Evolutionary conservation across 2,797 vertebrate species (phyloP), one percentile per base, ranked within the genome.

Genomic region (Onychomys arenicola): DNA sequence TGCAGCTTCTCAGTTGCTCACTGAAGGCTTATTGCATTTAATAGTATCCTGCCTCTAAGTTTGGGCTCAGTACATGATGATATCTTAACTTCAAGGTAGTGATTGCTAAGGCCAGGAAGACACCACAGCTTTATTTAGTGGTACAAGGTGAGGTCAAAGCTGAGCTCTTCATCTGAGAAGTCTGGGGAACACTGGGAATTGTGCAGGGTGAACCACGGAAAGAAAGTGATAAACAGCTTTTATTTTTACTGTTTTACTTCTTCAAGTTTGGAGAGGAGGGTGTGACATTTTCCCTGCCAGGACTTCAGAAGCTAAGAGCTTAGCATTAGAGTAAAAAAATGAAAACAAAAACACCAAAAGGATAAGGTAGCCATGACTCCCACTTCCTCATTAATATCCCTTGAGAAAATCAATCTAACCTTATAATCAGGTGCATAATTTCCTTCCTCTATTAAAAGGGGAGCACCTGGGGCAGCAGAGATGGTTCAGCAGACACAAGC

Each of bases 221-320:
- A 34, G 6, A 76, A 65, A 57, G 1, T 19, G 32, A 40, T 37
- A 29, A 76, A 29, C 27, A 73, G 52, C 27, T 80, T 90, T 46
- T 93, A 16, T 65, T n/a, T 87, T 61, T 49, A n/a, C 11, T 89
- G 16, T 75, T 46, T 4, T 71, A 49, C n/a, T 77, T 92, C 69
- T 40, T 65, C 37, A 90, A 59, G 21, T 49, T 29, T 85, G 61
- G 55, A 86, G 81, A 88, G 78, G 37, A 87, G 81, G 3, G 29
- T 65, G 37, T 29, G 21, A 94, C 59, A 43, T 77, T 94, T 95
- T 92, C 73, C 63, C 77, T 29, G 43, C 71, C n/a, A 93, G 43
- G 32, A 67, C 91, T 91, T 96, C 63, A 89, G 85, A 88, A 73
- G 61, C 82, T 57, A 94, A 87, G 84, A 43, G 80, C 37, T 94